phyloP scores from a whole-genome alignment of 2,113 vertebrate genomes.

The Chaetodon auriga region DNA sequence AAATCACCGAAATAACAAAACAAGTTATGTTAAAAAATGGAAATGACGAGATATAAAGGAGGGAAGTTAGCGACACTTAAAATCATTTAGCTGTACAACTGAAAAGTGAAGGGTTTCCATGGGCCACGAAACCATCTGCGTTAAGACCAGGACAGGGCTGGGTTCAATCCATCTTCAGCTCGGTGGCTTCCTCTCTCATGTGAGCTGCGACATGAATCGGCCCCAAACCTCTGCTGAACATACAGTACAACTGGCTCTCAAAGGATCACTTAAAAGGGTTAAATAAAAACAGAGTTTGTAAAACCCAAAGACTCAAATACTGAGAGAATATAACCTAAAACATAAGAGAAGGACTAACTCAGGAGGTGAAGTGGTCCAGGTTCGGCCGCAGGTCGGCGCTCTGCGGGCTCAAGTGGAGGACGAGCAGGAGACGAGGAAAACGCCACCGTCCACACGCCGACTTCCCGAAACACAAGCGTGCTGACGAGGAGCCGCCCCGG shows the following conservation, averaged over 20 bases:
- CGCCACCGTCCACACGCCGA: neutral
- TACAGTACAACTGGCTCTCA: constrained; percentile 22
- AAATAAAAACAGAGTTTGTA: constrained; percentile 51
- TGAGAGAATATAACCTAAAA: constrained; percentile 29
- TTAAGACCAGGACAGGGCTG: constrained; percentile 16
- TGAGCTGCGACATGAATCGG: neutral
- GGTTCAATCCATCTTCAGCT: neutral
- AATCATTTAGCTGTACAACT: constrained; percentile 64
- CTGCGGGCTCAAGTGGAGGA: constrained; percentile 11
- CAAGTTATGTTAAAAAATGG: constrained; percentile 72
- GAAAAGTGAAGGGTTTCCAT: constrained; percentile 23
- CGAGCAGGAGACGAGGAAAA: constrained; percentile 8
- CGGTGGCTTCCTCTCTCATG: neutral
- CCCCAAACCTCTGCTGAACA: constrained; percentile 1
- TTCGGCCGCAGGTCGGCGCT: constrained; percentile 19
- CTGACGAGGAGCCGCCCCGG: neutral
- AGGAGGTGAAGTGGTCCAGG: constrained; percentile 38
- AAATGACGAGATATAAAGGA: constrained; percentile 66
- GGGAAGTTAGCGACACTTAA: constrained; percentile 58
- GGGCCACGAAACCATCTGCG: constrained; percentile 23
- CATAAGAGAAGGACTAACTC: constrained; percentile 20
- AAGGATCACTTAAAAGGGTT: constrained; percentile 41
- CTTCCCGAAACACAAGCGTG: neutral
- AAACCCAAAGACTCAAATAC: constrained; percentile 48
- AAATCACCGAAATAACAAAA: constrained; percentile 78